Evolutionary conservation across 2,113 vertebrate genomes (phyloP).

Genomic region (Corydoras sp.): DNA sequence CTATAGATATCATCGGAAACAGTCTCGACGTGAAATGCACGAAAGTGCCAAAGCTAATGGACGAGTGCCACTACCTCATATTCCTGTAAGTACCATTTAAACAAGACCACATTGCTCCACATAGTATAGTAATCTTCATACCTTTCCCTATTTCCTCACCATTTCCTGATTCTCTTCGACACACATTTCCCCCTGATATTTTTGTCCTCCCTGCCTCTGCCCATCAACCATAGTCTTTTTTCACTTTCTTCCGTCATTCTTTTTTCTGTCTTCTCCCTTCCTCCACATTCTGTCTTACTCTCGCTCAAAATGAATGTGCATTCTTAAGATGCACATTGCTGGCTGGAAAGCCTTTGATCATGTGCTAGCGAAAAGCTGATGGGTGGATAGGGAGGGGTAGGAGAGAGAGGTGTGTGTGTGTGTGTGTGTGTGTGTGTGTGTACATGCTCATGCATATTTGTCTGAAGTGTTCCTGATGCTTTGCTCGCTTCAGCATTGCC

Average conservation of each 20-base stretch:
- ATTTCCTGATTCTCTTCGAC: constrained; percentile 13
- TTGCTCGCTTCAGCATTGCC: constrained; percentile 51
- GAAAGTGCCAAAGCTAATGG: constrained; percentile 98
- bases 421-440: constrained; percentile 6
- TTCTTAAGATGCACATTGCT: constrained; percentile 60
- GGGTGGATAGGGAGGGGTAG: constrained; percentile 24
- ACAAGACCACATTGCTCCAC: constrained; percentile 26
- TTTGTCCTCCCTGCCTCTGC: constrained; percentile 45
- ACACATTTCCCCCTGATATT: constrained; percentile 32
- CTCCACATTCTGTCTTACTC: constrained; percentile 33
- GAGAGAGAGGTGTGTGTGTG: background rate
- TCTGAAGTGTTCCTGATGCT: constrained; percentile 64
- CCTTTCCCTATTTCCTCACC: background rate
- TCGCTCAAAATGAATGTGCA: constrained; percentile 58
- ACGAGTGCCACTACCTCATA: constrained; percentile 96
- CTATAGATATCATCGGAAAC: constrained; percentile 87
- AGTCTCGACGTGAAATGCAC: constrained; percentile 96
- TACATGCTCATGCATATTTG: constrained; percentile 49
- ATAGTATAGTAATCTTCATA: background rate
- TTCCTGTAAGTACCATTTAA: constrained; percentile 75
- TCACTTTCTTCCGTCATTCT: constrained; percentile 43
- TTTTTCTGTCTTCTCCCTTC: constrained; percentile 43
- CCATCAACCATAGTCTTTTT: constrained; percentile 41
- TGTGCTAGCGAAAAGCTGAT: constrained; percentile 62
- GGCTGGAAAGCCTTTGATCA: constrained; percentile 61